Evolutionary conservation across 2,888 invertebrate species (phyloP).

Genomic region (Crossocerus cetratus): DNA sequence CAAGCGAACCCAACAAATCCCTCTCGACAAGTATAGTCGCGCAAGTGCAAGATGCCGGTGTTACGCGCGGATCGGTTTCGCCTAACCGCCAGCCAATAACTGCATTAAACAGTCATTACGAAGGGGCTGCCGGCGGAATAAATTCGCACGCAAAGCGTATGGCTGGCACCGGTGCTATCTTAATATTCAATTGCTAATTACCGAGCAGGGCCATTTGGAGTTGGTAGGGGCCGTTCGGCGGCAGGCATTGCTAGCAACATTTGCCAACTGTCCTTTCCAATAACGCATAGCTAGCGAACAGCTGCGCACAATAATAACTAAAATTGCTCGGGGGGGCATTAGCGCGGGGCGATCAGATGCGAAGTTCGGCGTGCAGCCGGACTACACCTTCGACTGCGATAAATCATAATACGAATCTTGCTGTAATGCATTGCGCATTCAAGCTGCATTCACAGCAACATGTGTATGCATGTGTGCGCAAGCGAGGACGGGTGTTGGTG

Average conservation of each 20-base stretch:
- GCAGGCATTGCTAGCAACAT: neutral
- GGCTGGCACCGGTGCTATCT: neutral
- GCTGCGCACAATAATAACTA: constrained; percentile 5
- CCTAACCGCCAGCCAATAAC: no score
- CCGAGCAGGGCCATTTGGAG: neutral
- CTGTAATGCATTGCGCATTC: no score
- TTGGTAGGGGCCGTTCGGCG: neutral
- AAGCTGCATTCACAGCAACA: no score
- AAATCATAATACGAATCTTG: neutral
- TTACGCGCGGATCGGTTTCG: no score
- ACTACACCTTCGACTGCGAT: neutral
- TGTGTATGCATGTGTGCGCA: no score
- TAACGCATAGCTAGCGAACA: neutral
- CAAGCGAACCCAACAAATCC: no score
- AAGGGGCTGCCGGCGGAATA: neutral
- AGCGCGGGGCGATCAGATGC: neutral
- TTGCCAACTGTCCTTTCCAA: constrained; percentile 2
- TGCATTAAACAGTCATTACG: no score
- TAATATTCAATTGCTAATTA: constrained; percentile 3
- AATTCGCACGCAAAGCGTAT: neutral
- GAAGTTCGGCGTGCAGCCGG: neutral
- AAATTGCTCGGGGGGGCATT: constrained; percentile 1
- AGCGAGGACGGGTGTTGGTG: no score
- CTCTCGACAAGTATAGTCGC: no score
- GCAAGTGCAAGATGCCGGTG: no score